Evolutionary conservation across 2,113 vertebrate species (phyloP), one percentile per base, ranked within the genome.

Genomic region (Choloepus hoffmanni): DNA sequence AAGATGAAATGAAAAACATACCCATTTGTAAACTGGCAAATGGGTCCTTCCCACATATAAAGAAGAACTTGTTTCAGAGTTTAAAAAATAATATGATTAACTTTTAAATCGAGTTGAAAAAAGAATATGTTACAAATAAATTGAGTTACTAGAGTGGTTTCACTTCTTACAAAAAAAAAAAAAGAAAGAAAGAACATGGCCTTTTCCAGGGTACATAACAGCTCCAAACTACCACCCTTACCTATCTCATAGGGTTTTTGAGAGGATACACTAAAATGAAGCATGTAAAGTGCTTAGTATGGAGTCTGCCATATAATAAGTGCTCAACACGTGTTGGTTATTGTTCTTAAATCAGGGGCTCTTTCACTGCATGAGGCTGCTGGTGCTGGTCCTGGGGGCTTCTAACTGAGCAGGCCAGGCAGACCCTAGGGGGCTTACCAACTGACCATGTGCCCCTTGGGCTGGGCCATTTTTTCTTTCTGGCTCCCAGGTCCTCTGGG

Each of bases 81-180:
- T 96, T 85, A 92, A 97, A 95, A 83, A 86, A 67, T 83, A 96
- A 95, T 93, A 65, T 40, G n/a, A 90, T 95, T 95, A 97, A 89
- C 48, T 94, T 96, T 97, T 90, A 97, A 95, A 94, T 62, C 94
- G 55, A 95, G 28, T 92, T 94, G 76, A 77, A 92, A 86, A 96
- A 63, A 92, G 78, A 76, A 48, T 92, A 94, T 91, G 43, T 95
- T 92, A 58, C 73, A 53, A 58, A 92, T 93, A 94, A 97, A 96
- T 95, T 96, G 88, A 95, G 63, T 96, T 97, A 97, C 28, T 48
- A 85, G 40, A 84, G 33, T 94, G 40, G 67, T 95, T 97, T 96
- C 65, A 94, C 90, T 94, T 96, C 97, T 91, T 72, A 78, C n/a
- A n/a, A n/a, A n/a, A n/a, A n/a, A n/a, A n/a, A n/a, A n/a, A n/a